Conservation (phyloP, 2,113 vertebrate species). For the Aptenodytes patagonicus region DNA sequence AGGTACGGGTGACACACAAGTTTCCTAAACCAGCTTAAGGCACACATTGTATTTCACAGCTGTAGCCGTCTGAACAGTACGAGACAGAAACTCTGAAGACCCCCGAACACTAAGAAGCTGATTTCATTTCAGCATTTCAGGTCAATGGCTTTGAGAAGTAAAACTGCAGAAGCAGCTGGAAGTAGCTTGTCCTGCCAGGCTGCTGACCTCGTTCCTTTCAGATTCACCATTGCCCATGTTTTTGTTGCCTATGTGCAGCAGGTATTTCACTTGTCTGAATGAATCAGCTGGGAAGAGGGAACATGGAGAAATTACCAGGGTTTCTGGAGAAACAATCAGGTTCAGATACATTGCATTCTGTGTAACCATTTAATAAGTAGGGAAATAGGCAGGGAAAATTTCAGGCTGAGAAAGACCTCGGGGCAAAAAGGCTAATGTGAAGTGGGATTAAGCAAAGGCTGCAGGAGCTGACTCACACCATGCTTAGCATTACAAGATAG, state of each 20-base stretch:
- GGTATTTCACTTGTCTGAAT: neutral
- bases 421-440: neutral
- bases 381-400: neutral
- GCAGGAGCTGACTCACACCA: neutral
- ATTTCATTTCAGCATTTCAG: neutral
- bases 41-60: neutral
- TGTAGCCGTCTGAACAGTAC: accelerated
- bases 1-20: neutral
- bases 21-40: neutral
- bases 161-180: neutral
- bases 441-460: slow-evolving; percentile 1
- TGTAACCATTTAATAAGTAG: neutral
- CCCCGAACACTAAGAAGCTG: neutral
- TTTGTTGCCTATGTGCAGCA: neutral
- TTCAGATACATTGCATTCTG: neutral
- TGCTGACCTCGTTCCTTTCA: neutral
- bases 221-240: neutral
- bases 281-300: neutral
- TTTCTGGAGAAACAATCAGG: neutral
- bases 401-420: neutral
- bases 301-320: accelerated
- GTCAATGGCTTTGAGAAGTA: neutral
- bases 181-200: neutral
- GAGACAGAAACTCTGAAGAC: neutral
- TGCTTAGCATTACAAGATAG: neutral